phyloP scores from a whole-genome alignment of 2,113 vertebrate genomes.

The Australoheros scitulus region DNA sequence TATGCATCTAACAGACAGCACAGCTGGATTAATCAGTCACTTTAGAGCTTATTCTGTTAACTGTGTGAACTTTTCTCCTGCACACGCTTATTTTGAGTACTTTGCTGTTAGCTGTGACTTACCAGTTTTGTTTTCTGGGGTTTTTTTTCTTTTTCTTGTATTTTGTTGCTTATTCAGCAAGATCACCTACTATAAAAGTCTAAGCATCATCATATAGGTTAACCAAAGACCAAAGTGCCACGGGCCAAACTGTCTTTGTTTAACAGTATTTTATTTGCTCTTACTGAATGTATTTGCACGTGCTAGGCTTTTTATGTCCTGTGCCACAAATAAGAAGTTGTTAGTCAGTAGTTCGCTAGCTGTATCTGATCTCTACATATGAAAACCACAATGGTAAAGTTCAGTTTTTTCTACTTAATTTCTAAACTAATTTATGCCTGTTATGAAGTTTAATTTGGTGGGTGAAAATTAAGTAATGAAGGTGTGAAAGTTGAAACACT shows the following conservation, averaged over 20 bases:
- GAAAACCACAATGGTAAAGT: neutral
- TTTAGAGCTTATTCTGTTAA: neutral
- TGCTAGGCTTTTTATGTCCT: neutral
- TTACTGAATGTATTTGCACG: neutral
- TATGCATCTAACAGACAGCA: conserved; percentile 11
- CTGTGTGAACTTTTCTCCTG: neutral
- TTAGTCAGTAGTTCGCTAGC: neutral
- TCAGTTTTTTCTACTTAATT: too few species aligned
- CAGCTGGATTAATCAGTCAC: neutral
- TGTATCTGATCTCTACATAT: neutral
- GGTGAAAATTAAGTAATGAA: neutral
- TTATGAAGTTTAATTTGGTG: neutral
- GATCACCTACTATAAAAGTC: neutral
- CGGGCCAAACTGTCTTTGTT: neutral
- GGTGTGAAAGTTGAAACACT: neutral
- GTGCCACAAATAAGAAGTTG: neutral
- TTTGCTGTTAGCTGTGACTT: neutral
- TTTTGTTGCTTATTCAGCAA: conserved; percentile 1
- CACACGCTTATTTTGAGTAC: neutral
- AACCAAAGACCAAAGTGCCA: neutral
- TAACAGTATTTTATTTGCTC: neutral
- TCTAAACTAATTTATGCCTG: neutral
- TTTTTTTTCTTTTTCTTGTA: neutral
- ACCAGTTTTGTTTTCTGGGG: neutral
- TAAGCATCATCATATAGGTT: neutral